These are phyloP conservation scores for Macrobrachium nipponense DNA, from an alignment of 1,140 invertebrate species.

Conservation along the genomic window DNA sequence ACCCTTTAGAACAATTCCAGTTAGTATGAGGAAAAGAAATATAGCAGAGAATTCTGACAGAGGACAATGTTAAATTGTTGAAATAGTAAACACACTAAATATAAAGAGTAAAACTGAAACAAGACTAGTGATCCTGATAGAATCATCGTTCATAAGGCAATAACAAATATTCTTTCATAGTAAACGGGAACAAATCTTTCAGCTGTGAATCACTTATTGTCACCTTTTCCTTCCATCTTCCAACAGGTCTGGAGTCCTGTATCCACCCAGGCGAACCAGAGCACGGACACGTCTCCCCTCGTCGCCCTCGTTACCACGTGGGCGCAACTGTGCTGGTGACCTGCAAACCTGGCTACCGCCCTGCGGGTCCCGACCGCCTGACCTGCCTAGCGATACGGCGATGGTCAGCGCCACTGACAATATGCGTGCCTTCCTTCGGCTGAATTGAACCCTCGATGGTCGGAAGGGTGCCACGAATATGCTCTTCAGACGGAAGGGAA, in stretches of 20 bases:
- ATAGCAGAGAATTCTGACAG: too few species aligned
- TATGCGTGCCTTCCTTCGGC: constrained; percentile 54
- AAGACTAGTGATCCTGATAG: too few species aligned
- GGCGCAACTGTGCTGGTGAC: constrained; percentile 45
- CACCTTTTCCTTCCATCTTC: not conserved
- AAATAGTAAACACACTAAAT: too few species aligned
- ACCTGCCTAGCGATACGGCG: constrained; percentile 56
- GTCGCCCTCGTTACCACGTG: constrained; percentile 54
- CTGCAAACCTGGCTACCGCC: constrained; percentile 59
- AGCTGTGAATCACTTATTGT: not conserved
- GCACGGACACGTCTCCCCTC: constrained; percentile 53
- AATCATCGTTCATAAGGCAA: too few species aligned
- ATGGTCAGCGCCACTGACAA: constrained; percentile 58
- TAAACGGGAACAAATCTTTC: not conserved
- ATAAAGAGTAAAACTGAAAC: too few species aligned
- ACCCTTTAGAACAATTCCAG: too few species aligned
- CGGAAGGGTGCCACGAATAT: too few species aligned
- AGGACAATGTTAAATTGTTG: too few species aligned
- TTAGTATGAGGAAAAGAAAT: too few species aligned
- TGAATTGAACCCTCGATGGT: not conserved
- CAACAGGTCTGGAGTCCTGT: constrained; percentile 54
- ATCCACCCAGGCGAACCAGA: constrained; percentile 49
- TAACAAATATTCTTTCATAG: too few species aligned
- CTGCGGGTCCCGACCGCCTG: constrained; percentile 60
- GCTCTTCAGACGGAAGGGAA: too few species aligned